phyloP scores from a whole-genome alignment of 2,888 invertebrate species.

The Teleogryllus oceanicus region DNA sequence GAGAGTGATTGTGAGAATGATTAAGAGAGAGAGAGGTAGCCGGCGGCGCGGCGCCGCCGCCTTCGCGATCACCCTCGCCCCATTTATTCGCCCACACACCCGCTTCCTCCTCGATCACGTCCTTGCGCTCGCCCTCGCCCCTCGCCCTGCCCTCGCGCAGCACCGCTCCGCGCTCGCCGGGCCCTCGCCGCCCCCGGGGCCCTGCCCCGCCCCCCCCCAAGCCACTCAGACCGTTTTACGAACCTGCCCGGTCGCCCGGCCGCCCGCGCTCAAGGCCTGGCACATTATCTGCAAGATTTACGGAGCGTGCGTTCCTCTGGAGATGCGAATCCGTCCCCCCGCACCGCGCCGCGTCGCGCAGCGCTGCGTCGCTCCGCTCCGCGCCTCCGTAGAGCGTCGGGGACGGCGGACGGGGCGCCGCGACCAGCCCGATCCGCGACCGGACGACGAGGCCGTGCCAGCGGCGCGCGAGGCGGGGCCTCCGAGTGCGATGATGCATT shows the following conservation, averaged over 20 bases:
- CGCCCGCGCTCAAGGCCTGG: slow-evolving; percentile 18
- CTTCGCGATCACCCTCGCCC: background rate
- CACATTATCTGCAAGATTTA: slow-evolving; percentile 18
- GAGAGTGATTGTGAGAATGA: no score
- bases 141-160: background rate
- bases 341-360: background rate
- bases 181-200: background rate
- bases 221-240: slow-evolving; percentile 2
- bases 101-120: background rate
- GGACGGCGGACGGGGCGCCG: no score
- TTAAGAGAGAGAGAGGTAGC: no score
- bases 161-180: background rate
- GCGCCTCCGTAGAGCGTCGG: no score
- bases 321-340: background rate
- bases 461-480: no score
- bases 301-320: slow-evolving; percentile 18
- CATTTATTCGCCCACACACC: background rate
- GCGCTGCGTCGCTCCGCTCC: background rate
- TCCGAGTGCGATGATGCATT: no score
- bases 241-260: slow-evolving; percentile 18
- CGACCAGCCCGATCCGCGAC: no score
- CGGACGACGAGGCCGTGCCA: no score
- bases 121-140: background rate
- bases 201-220: background rate
- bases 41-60: background rate